These are phyloP conservation scores for Epistrophe eligans DNA, from an alignment of 2,888 invertebrate species.

Conservation along the genomic window DNA sequence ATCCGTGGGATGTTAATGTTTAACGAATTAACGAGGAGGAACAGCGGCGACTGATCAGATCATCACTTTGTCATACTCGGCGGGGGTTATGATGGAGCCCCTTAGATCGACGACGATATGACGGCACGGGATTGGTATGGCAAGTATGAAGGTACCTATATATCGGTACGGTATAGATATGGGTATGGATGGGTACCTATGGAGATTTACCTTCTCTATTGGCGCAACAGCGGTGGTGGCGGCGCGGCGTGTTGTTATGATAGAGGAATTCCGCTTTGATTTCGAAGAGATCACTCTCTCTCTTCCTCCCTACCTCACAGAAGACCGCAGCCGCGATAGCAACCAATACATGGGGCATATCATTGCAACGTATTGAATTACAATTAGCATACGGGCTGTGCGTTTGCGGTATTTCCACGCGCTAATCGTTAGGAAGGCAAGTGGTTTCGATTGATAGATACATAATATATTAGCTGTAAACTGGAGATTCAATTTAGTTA, in stretches of 20 bases:
- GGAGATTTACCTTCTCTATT: constrained; percentile 20
- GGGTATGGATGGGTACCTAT: neutral
- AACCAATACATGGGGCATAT: constrained; percentile 50
- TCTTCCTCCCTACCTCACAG: neutral
- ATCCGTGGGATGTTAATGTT: constrained; percentile 77
- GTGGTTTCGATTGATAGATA: constrained; percentile 31
- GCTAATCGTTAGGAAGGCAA: constrained; percentile 61
- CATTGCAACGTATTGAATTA: constrained; percentile 69
- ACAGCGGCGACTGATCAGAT: constrained; percentile 77
- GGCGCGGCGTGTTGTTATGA: constrained; percentile 57
- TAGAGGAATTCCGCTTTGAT: constrained; percentile 69
- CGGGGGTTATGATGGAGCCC: constrained; percentile 76
- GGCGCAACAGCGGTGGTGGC: neutral
- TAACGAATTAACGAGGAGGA: constrained; percentile 77
- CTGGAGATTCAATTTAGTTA: neutral
- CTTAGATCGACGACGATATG: constrained; percentile 73
- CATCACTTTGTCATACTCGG: constrained; percentile 78
- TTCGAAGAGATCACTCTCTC: constrained; percentile 51
- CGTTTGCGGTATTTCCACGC: constrained; percentile 72
- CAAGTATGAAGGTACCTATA: constrained; percentile 36
- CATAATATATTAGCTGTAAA: constrained; percentile 5
- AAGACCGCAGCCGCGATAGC: constrained; percentile 2
- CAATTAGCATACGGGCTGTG: constrained; percentile 72
- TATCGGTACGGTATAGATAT: constrained; percentile 10
- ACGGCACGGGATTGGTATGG: constrained; percentile 63